phyloP scores from a whole-genome alignment of 2,888 invertebrate species.

The Harpagoxenus sublaevis region DNA sequence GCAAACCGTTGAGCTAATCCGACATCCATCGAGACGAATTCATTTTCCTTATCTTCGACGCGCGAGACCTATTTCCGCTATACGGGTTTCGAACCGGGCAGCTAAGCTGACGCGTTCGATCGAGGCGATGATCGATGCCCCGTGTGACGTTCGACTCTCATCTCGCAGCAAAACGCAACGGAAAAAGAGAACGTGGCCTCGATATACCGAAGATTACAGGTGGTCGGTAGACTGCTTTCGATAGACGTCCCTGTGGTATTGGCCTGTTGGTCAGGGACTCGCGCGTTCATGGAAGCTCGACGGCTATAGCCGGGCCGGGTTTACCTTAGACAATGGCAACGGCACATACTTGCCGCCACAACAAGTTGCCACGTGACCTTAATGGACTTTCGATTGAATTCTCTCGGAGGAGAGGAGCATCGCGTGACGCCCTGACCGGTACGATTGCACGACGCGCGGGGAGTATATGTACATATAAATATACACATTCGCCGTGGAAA shows the following conservation, averaged over 20 bases:
- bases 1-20: background rate
- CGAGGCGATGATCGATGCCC: conserved; percentile 14
- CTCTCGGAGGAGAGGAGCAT: conserved; percentile 46
- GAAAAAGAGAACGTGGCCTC: conserved; percentile 25
- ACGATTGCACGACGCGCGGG: conserved; percentile 22
- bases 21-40: background rate
- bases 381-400: conserved; percentile 81
- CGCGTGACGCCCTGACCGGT: conserved; percentile 33
- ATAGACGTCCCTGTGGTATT: conserved; percentile 53
- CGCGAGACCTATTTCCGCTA: conserved; percentile 18
- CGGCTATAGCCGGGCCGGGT: conserved; percentile 48
- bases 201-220: conserved; percentile 68
- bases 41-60: conserved; percentile 28
- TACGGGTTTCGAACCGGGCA: background rate
- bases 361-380: conserved; percentile 78
- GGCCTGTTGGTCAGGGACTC: conserved; percentile 62
- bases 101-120: background rate
- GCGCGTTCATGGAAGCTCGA: conserved; percentile 50
- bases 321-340: conserved; percentile 73
- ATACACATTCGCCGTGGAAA: background rate
- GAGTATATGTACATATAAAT: background rate
- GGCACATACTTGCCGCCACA: conserved; percentile 71
- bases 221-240: conserved; percentile 72
- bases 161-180: conserved; percentile 12
- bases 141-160: background rate